Conservation (phyloP, 2,113 vertebrate species). For the Rhinogobius similis region DNA sequence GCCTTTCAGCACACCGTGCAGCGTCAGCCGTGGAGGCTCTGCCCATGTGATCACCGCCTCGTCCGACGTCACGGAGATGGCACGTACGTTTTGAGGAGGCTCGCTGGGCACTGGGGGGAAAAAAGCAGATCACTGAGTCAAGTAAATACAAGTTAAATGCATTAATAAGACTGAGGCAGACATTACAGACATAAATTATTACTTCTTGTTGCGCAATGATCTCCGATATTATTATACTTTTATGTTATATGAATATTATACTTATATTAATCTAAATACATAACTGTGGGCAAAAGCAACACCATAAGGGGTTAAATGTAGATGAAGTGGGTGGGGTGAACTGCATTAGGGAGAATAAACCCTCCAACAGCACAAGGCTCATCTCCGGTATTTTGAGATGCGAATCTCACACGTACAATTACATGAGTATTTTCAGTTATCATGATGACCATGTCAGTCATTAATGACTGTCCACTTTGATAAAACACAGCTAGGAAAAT, state of each 20-base stretch:
- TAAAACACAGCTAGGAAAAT: conserved; percentile 7
- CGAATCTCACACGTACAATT: conserved; percentile 18
- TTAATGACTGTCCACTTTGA: conserved; percentile 16
- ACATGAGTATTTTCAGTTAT: conserved; percentile 25
- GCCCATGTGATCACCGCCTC: conserved; percentile 97
- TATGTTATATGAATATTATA: no score
- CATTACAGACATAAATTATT: not conserved
- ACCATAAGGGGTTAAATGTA: conserved; percentile 52
- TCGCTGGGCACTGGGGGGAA: conserved; percentile 89
- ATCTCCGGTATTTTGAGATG: conserved; percentile 30
- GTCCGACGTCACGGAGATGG: conserved; percentile 94
- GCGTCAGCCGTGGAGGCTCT: conserved; percentile 92
- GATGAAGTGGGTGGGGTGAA: conserved; percentile 38
- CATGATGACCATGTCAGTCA: conserved; percentile 24
- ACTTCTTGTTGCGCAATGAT: no score
- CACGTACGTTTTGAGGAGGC: conserved; percentile 93
- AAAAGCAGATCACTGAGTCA: not conserved
- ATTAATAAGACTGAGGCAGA: not conserved
- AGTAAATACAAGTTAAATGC: not conserved
- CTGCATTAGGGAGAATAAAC: conserved; percentile 30
- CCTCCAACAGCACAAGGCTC: conserved; percentile 35
- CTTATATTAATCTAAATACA: not conserved
- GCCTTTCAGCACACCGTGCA: conserved; percentile 96
- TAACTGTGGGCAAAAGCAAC: conserved; percentile 36
- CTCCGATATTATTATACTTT: no score